Percentiles rank a stretch among this genome's conserved stretches.
Evolutionary conservation across 2,888 invertebrate species (phyloP).

Genomic region (Copidosoma aretas): DNA sequence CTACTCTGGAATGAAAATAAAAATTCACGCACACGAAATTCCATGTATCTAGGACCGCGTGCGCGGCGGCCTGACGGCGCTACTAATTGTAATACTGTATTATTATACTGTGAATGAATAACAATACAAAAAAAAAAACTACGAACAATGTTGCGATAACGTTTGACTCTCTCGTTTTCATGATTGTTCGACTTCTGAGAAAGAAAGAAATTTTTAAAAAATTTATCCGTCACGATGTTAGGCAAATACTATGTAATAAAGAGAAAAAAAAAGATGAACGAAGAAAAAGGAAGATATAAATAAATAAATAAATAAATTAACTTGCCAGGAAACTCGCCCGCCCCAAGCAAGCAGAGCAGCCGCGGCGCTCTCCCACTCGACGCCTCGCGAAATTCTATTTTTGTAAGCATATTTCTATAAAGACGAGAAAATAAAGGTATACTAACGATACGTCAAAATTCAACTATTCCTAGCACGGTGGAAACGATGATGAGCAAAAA

Average conservation of each 20-base stretch:
- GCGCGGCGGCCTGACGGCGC: slow-evolving; percentile 55
- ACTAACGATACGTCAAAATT: slow-evolving; percentile 63
- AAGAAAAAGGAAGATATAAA: slow-evolving; percentile 5
- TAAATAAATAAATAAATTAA: slow-evolving; percentile 16
- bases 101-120: slow-evolving; percentile 34
- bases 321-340: slow-evolving; percentile 51
- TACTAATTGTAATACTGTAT: slow-evolving; percentile 37
- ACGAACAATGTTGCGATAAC: slow-evolving; percentile 24
- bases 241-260: slow-evolving; percentile 18
- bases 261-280: slow-evolving; percentile 33
- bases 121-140: not conserved
- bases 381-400: slow-evolving; percentile 63
- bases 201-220: slow-evolving; percentile 18
- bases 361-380: slow-evolving; percentile 56
- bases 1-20: slow-evolving; percentile 44
- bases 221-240: slow-evolving; percentile 31
- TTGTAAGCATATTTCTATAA: slow-evolving; percentile 64
- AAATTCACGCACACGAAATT: slow-evolving; percentile 59
- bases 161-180: slow-evolving; percentile 35
- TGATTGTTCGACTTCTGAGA: slow-evolving; percentile 31
- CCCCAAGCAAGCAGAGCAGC: slow-evolving; percentile 51
- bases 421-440: slow-evolving; percentile 52
- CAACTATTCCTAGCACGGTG: slow-evolving; percentile 62
- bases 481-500: slow-evolving; percentile 57
- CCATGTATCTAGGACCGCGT: slow-evolving; percentile 55